Percentiles rank a stretch among this genome's conserved stretches.
Conservation (phyloP, 2,797 vertebrate genomes). For the Clarias fuscus region DNA sequence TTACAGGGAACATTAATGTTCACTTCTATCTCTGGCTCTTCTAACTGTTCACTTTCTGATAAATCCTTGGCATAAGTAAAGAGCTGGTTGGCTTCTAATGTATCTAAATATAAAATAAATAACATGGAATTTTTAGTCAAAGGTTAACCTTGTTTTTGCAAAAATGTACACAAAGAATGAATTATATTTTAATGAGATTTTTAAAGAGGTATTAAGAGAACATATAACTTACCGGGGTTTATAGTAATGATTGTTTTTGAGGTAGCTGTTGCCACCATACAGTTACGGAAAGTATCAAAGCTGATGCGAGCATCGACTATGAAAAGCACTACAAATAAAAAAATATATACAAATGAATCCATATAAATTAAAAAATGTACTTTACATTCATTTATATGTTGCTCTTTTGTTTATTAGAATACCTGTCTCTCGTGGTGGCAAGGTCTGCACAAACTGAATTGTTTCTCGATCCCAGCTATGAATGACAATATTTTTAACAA, state of each 20-base stretch:
- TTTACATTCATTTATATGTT: slow-evolving; percentile 25
- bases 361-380: background rate
- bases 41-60: slow-evolving; percentile 74
- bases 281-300: slow-evolving; percentile 90
- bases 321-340: slow-evolving; percentile 84
- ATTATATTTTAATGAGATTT: background rate
- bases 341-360: background rate
- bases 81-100: slow-evolving; percentile 86
- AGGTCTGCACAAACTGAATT: slow-evolving; percentile 85
- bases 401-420: slow-evolving; percentile 49
- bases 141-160: background rate
- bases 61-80: slow-evolving; percentile 83
- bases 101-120: slow-evolving; percentile 72
- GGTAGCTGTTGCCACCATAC: slow-evolving; percentile 89
- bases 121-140: background rate
- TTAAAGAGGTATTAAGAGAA: slow-evolving; percentile 17
- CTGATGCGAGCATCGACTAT: slow-evolving; percentile 88
- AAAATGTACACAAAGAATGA: slow-evolving; percentile 6
- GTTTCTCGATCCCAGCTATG: slow-evolving; percentile 93
- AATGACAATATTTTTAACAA: slow-evolving; percentile 56
- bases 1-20: slow-evolving; percentile 80
- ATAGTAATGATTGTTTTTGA: slow-evolving; percentile 94
- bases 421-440: slow-evolving; percentile 92
- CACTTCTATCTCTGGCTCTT: slow-evolving; percentile 73
- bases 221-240: slow-evolving; percentile 85